These are phyloP conservation scores for Drosophila quinaria DNA, from an alignment of 2,888 invertebrate species.

Conservation along the genomic window DNA sequence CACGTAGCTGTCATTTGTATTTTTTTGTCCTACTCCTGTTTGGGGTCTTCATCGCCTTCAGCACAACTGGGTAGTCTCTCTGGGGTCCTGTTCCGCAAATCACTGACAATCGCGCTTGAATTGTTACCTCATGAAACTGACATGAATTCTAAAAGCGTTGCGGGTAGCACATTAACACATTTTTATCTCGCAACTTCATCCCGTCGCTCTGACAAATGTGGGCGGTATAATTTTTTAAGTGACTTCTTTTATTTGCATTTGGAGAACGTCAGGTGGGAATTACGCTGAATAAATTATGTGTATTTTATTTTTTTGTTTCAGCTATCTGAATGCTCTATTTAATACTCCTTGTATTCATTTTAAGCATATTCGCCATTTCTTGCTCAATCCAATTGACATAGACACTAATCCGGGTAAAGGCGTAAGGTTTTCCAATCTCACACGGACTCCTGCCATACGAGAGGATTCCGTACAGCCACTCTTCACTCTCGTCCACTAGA, in stretches of 20 bases:
- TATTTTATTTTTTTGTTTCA: background rate
- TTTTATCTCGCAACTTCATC: conserved; percentile 42
- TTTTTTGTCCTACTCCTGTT: conserved; percentile 1
- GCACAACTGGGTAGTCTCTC: conserved; percentile 35
- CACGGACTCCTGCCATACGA: conserved; percentile 79
- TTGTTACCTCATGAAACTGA: conserved; percentile 77
- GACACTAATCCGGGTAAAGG: conserved; percentile 63
- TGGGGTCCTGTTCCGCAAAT: conserved; percentile 59
- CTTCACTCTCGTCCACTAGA: conserved; percentile 64
- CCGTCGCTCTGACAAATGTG: conserved; percentile 57
- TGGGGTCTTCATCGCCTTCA: conserved; percentile 5
- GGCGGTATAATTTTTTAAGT: conserved; percentile 76
- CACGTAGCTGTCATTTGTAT: conserved; percentile 73
- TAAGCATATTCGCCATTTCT: conserved; percentile 39
- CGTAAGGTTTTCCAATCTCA: conserved; percentile 45
- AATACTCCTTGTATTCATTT: background rate
- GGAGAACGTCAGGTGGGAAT: conserved; percentile 58
- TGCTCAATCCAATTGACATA: conserved; percentile 60
- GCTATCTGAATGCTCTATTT: conserved; percentile 1
- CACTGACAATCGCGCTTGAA: conserved; percentile 65
- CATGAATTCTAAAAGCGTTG: conserved; percentile 81
- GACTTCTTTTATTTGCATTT: conserved; percentile 79
- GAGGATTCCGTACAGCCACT: conserved; percentile 75
- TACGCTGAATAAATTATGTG: conserved; percentile 54
- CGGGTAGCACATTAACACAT: conserved; percentile 69